Evolutionary conservation across 2,797 vertebrate genomes (phyloP), one percentile per base, ranked within the genome.

Genomic region (Manis javanica): DNA sequence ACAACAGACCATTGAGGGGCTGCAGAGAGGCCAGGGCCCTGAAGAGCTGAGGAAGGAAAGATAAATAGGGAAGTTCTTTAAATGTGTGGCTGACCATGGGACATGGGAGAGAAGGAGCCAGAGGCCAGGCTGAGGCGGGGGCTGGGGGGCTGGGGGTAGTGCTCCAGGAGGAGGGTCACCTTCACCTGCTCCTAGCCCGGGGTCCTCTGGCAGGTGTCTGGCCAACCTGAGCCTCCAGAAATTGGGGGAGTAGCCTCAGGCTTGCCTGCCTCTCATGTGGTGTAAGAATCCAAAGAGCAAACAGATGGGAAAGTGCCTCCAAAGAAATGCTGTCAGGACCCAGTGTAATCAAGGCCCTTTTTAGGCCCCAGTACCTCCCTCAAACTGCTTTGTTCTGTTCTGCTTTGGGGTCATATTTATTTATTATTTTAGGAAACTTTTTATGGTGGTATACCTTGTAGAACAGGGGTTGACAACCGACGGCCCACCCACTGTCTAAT

Each of bases 21-120:
- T 94, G 91, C 64, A 14, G 83, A 91, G 92, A 95, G 95, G 85
- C 1, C 8, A 59, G 96, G 82, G 93, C 93, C 92, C 95, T 96
- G 97, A 98, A 98, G 63, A 98, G 97, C 94, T 85, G 2, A 96
- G 95, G 91, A 98, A 97, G 82, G 91, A 97, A 98, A 96, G 94
- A 98, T 90, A 97, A 97, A 98, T 68, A 96, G 86, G 88, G 95
- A 96, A 97, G 96, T 68, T 96, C 96, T 97, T 98, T 96, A 98
- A 98, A 97, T 97, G 96, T n/a, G 97, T 14, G 91, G 91, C 66
- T 95, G 95, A 86, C 79, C 66, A 87, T 11, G 16, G 77, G 81
- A 96, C 75, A 85, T 2, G 5, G 83, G 78, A 97, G 82, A 98
- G 92, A 92, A 29, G 75, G 61, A 87, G 95, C 14, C 68, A 1